These are phyloP conservation scores for Chionoecetes opilio DNA, from an alignment of 1,140 invertebrate genomes.

Conservation along the genomic window DNA sequence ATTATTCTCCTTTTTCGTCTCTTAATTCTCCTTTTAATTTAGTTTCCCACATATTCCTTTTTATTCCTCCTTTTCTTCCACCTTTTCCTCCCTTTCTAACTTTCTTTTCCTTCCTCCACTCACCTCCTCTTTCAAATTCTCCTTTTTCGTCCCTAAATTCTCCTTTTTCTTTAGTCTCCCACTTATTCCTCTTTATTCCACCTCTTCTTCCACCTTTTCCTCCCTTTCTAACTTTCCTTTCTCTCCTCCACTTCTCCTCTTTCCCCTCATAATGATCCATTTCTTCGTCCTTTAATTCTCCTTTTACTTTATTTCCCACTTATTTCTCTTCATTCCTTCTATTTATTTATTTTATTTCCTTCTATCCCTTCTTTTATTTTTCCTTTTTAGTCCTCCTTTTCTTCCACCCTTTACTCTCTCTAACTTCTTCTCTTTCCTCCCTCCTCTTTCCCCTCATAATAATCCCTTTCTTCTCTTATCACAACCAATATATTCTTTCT, in stretches of 20 bases:
- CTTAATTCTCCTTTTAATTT: not conserved
- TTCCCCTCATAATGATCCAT: too few relatives aligned
- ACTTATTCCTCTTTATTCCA: not conserved
- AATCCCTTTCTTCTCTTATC: too few relatives aligned
- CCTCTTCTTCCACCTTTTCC: not conserved
- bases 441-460: too few relatives aligned
- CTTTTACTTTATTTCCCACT: too few relatives aligned
- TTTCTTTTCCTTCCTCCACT: slow-evolving; percentile 11
- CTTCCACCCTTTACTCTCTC: too few relatives aligned
- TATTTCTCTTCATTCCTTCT: too few relatives aligned
- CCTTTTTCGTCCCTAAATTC: not conserved
- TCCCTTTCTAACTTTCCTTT: not conserved
- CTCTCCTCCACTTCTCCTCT: not conserved
- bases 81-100: not conserved
- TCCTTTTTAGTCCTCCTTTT: too few relatives aligned
- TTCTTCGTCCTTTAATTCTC: too few relatives aligned
- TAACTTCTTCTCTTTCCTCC: too few relatives aligned
- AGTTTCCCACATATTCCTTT: not conserved
- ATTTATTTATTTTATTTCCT: too few relatives aligned
- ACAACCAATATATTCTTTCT: too few relatives aligned
- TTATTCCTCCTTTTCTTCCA: not conserved
- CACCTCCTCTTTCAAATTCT: not conserved
- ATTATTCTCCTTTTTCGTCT: not conserved
- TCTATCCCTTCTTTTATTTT: too few relatives aligned
- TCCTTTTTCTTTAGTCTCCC: not conserved